Conservation (phyloP, 2,888 invertebrate species). For the Oeneis ivallda region DNA sequence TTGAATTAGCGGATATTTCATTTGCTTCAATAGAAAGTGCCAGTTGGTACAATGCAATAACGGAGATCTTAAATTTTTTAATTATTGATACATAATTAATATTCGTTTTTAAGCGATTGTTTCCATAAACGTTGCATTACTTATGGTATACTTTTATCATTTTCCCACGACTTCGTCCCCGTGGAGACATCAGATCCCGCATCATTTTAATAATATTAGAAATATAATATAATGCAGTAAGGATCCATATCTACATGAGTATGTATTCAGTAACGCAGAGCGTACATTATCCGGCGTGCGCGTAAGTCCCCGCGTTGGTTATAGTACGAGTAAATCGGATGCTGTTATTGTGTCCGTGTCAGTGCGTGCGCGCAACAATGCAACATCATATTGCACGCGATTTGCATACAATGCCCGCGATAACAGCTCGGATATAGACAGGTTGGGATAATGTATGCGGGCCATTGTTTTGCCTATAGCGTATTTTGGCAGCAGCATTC, state of each 20-base stretch:
- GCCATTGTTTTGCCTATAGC: slow-evolving; percentile 22
- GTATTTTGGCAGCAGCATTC: slow-evolving; percentile 34
- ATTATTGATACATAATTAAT: too few species aligned
- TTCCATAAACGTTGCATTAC: too few species aligned
- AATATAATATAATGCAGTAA: too few species aligned
- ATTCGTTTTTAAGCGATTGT: too few species aligned
- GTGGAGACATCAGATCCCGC: too few species aligned
- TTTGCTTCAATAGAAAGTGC: slow-evolving; percentile 7
- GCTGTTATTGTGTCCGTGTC: slow-evolving; percentile 47
- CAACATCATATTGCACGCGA: slow-evolving; percentile 60
- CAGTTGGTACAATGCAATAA: neutral
- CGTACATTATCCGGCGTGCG: neutral
- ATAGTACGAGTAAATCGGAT: slow-evolving; percentile 36
- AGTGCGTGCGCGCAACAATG: slow-evolving; percentile 60
- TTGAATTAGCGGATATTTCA: slow-evolving; percentile 15
- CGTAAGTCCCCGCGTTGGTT: slow-evolving; percentile 23
- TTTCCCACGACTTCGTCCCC: too few species aligned
- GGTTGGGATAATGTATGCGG: slow-evolving; percentile 37
- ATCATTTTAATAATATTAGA: too few species aligned
- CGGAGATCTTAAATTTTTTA: neutral
- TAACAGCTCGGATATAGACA: slow-evolving; percentile 54
- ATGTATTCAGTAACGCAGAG: neutral
- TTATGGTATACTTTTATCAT: too few species aligned
- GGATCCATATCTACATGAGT: neutral
- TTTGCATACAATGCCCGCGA: slow-evolving; percentile 71